Base-by-base conservation (phyloP, 2,797 vertebrate species). In the Muraenolepis orangiensis region DNA sequence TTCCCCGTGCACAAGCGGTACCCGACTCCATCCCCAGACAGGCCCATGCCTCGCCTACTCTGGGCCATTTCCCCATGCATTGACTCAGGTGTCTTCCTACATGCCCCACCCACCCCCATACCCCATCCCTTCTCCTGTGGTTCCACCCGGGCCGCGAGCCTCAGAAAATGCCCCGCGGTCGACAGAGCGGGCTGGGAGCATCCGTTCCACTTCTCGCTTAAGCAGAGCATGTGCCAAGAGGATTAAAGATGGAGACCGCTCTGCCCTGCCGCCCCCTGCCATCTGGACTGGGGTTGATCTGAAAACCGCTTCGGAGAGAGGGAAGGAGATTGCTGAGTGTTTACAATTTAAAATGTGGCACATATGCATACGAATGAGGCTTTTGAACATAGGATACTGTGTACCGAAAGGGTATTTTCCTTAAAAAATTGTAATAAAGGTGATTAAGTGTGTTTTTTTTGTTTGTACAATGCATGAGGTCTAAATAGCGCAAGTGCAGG, bases 281-380 rank as follows among this genome's bases (percentile, higher is more conserved):
- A 66, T 66, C 64, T 66, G 64, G 64, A 66, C 64, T 1, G 64
- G 28, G 64, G 26, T 66, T 66, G 64, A 66, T 66, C 64, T 29
- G 64, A 28, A 28, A 38, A 34, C 31, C 31, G 31, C 31, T 32
- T 34, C 23, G 36, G 69, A 36, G 69, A 36, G 69, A 70, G 29
- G 36, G 36, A 36, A 26, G 40, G 32, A 42, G 46, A 10, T 14
- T 26, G 30, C 70, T 57, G 20, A 61, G 14, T 66, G 28, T 66
- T 66, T 66, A 29, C 29, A 66, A 28, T 66, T 30, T 66, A 8
- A 66, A 66, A 28, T 23, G 26, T 23, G 11, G 61, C 61, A 66
- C 2, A 18, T 18, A 6, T 20, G 42, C 42, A 46, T 57, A 10
- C 6, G 7, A 57, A n/a, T 57, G 20, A 57, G 51, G 6, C 51